phyloP scores from a whole-genome alignment of 2,888 invertebrate genomes.

The Ecliptopera silaceata region DNA sequence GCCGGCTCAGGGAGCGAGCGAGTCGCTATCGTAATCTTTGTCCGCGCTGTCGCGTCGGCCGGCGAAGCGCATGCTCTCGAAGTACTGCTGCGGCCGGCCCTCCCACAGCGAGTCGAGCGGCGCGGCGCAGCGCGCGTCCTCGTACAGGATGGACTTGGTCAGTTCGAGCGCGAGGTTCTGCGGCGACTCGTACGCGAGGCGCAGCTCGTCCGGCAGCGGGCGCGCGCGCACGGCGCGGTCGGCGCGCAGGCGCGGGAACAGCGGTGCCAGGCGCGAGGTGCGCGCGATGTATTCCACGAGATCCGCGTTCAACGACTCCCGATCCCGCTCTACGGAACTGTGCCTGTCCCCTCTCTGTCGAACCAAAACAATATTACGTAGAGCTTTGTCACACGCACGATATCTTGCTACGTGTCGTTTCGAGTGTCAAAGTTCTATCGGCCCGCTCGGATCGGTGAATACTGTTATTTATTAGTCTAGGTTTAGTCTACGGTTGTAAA shows the following conservation, averaged over 20 bases:
- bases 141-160: constrained; percentile 58
- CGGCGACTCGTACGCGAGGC: constrained; percentile 59
- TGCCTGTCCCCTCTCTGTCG: constrained; percentile 32
- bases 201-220: constrained; percentile 54
- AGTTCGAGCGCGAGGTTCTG: constrained; percentile 64
- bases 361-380: constrained; percentile 29
- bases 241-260: constrained; percentile 43
- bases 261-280: constrained; percentile 61
- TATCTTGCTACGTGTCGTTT: not conserved
- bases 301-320: constrained; percentile 30
- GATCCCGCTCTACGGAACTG: constrained; percentile 5
- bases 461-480: constrained; percentile 8
- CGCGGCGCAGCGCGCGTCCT: constrained; percentile 65
- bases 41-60: constrained; percentile 37
- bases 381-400: constrained; percentile 7
- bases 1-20: constrained; percentile 48
- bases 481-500: constrained; percentile 8
- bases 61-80: constrained; percentile 86
- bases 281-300: constrained; percentile 68
- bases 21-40: constrained; percentile 64
- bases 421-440: constrained; percentile 14
- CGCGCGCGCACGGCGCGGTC: constrained; percentile 17
- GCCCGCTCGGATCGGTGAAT: not conserved
- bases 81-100: constrained; percentile 81
- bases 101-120: constrained; percentile 81